A percentile compares a stretch with the other conserved stretches of the same genome.
Evolutionary conservation across 2,888 invertebrate genomes (phyloP).

Genomic region (Euspilapteryx auroguttella): DNA sequence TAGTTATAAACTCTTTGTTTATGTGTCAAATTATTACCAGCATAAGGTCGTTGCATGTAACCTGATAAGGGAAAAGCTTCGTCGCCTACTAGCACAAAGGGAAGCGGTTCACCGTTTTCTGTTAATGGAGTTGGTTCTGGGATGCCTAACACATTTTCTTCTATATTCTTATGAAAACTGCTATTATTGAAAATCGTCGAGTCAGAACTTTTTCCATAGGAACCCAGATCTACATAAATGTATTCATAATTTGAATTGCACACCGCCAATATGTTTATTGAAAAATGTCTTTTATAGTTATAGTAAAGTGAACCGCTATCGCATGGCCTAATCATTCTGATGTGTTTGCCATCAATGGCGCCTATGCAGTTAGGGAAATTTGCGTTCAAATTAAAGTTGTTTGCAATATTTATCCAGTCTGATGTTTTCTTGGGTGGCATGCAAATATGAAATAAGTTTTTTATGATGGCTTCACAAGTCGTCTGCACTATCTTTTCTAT

Average conservation of each 20-base stretch:
- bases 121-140: conserved; percentile 6
- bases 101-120: conserved; percentile 7
- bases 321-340: neutral
- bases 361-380: conserved; percentile 7
- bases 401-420: conserved; percentile 8
- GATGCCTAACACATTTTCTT: conserved; percentile 9
- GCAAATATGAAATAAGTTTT: conserved; percentile 9
- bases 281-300: conserved; percentile 8
- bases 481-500: conserved; percentile 8
- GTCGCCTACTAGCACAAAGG: conserved; percentile 3
- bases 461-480: conserved; percentile 9
- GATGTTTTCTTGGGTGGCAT: conserved; percentile 10
- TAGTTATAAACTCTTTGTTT: too few species aligned
- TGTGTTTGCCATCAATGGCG: conserved; percentile 1
- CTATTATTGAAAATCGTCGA: conserved; percentile 9
- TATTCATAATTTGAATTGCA: conserved; percentile 10
- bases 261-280: conserved; percentile 9
- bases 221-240: conserved; percentile 10
- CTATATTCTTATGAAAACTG: conserved; percentile 5
- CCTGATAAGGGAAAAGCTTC: too few species aligned
- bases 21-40: too few species aligned
- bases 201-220: conserved; percentile 8
- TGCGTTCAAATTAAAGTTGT: conserved; percentile 9
- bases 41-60: too few species aligned
- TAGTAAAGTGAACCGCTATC: conserved; percentile 2